Evolutionary conservation across 1,140 invertebrate species (phyloP), one percentile per base, ranked within the genome.

Genomic region (Lepidostoma basale): DNA sequence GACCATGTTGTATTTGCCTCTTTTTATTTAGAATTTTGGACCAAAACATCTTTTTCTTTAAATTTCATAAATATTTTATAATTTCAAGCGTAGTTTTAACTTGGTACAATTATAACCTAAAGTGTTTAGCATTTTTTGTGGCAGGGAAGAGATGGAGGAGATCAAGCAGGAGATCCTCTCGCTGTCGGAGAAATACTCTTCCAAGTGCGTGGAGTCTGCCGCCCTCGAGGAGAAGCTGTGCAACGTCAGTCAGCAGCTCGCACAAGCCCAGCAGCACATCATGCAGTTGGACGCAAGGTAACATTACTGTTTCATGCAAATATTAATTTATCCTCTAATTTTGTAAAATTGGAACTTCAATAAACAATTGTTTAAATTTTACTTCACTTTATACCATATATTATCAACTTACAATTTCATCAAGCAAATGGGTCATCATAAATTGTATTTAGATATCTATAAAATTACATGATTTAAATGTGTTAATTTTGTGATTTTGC

Each of bases 171-270:
- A 96, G 79, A 92, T 97, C 74, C 81, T 94, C 18, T 93, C 92
- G 12, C 83, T 97, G 47, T 94, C 93, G 0, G 91, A 96, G 70
- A 93, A 95, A 75, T 95, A 96, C 79, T 95, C 94, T 1, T 88
- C 92, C 8, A 97, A 96, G 78, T 96, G 95, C 80, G 87, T 96
- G 45, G 94, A 97, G 78, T 92, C 92, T 10, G 92, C 93, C 0
- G 88, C 90, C 18, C 79, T 96, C 39, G 92, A 95, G 75, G 93
- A 96, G 78, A 89, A 93, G 76, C 84, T 96, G 20, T 88, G 90
- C 54, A 80, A 85, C 25, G 85, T 92, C 58, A 90, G 87, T n/a
- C 88, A 89, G 72, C 91, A 93, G 78, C 79, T 95, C 18, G 84
- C 88, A 63, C 89, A 93, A 71, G 91, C 92, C 36, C 91, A 92